phyloP scores from a whole-genome alignment of 2,797 vertebrate genomes.

The Sebastes trivittatus region DNA sequence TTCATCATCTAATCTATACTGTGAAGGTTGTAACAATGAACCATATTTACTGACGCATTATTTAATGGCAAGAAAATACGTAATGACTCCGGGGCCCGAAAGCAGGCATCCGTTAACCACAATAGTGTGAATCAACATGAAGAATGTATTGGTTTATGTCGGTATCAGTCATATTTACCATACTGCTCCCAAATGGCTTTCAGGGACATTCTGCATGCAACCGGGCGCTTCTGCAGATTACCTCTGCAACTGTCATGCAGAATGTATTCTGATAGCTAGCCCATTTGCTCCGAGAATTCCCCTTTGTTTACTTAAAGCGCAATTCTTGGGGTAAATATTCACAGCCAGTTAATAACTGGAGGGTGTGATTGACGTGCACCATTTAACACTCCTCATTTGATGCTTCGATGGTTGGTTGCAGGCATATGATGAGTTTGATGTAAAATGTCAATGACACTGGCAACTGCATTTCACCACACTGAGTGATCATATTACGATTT shows the following conservation, averaged over 20 bases:
- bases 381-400: conserved; percentile 69
- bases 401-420: conserved; percentile 59
- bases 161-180: conserved; percentile 53
- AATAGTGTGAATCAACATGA: conserved; percentile 38
- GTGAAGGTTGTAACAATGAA: conserved; percentile 25
- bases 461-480: conserved; percentile 16
- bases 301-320: conserved; percentile 56
- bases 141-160: conserved; percentile 27
- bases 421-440: conserved; percentile 57
- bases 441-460: conserved; percentile 48
- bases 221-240: conserved; percentile 31
- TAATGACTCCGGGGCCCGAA: conserved; percentile 26
- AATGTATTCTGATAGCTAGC: conserved; percentile 15
- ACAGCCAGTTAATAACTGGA: conserved; percentile 61
- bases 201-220: conserved; percentile 32
- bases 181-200: conserved; percentile 16
- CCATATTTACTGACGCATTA: neutral
- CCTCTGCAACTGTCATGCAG: conserved; percentile 21
- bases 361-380: conserved; percentile 65
- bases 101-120: conserved; percentile 22
- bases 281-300: conserved; percentile 15
- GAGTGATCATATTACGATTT: conserved; percentile 20
- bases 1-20: conserved; percentile 22
- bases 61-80: conserved; percentile 38
- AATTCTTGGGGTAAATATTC: conserved; percentile 63